Conservation (phyloP, 2,888 invertebrate genomes). For the Agelastica alni region DNA sequence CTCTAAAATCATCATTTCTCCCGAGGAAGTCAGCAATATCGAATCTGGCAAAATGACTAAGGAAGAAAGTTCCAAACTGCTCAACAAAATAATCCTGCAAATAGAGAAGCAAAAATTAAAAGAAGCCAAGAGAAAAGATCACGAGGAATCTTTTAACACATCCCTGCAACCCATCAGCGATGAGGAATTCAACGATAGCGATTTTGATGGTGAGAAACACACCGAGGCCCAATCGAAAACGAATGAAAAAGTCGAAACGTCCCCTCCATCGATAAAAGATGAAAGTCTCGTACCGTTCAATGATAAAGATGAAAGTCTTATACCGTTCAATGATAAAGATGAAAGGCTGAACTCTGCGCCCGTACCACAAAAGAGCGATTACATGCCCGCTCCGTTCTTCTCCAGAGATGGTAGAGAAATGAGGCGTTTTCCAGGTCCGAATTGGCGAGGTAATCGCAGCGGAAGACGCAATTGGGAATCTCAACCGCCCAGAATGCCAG, state of each 20-base stretch:
- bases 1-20: slow-evolving; percentile 76
- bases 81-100: slow-evolving; percentile 77
- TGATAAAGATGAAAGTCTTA: slow-evolving; percentile 40
- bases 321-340: slow-evolving; percentile 41
- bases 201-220: slow-evolving; percentile 43
- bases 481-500: slow-evolving; percentile 19
- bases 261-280: slow-evolving; percentile 21
- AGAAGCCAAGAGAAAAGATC: slow-evolving; percentile 75
- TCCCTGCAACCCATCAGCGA: slow-evolving; percentile 54
- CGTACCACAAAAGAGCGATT: slow-evolving; percentile 18
- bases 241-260: slow-evolving; percentile 9
- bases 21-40: slow-evolving; percentile 80
- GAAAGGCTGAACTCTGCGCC: slow-evolving; percentile 32
- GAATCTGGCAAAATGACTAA: slow-evolving; percentile 75
- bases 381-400: slow-evolving; percentile 13
- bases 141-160: slow-evolving; percentile 59
- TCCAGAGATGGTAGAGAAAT: slow-evolving; percentile 24
- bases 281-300: slow-evolving; percentile 35
- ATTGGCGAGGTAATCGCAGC: slow-evolving; percentile 40
- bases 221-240: slow-evolving; percentile 23
- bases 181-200: slow-evolving; percentile 51
- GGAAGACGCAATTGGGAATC: slow-evolving; percentile 54
- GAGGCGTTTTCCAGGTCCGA: slow-evolving; percentile 24
- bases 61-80: slow-evolving; percentile 74
- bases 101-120: slow-evolving; percentile 77